Base-by-base conservation (phyloP, 2,797 vertebrate genomes). In the Syngnathus acus region DNA sequence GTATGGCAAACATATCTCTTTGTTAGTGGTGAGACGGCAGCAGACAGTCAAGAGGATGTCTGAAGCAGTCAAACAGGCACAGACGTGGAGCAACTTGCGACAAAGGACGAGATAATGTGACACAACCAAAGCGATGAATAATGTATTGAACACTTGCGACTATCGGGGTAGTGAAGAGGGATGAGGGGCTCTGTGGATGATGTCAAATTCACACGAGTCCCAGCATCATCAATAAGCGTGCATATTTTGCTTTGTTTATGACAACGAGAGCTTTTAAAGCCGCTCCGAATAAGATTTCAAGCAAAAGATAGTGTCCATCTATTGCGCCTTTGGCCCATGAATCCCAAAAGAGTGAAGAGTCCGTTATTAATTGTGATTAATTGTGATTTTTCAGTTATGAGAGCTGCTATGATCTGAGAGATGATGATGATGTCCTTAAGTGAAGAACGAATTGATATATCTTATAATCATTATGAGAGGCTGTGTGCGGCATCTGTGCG, bases 371-470 rank as follows among this genome's bases (percentile, higher is more conserved):
- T 26, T 32, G 32, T 32, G 32, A 32, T 26, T 26, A 26, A 26
- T 32, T 32, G 32, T 32, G 32, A 32, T 32, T 32, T 32, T 32
- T 16, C 54, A 37, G 6, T 37, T 57, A 16, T 13, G 13, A 57
- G 26, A 8, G 55, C 14, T 17, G 26, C 26, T 14, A 17, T 37
- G 14, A 38, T 26, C 13, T 17, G 70, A 66, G 72, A 82, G 78
- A 81, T 38, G 54, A 71, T 69, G 73, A 66, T 65, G 78, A 76
- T 66, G 78, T 77, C 68, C 72, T 6, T 75, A 75, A 76, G 80
- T 14, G 80, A 82, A 77, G 76, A 78, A 76, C 75, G 60, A 82
- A 83, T 90, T 82, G 81, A 86, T 84, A 79, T 80, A 66, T 69
- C 72, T 57, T 66, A 73, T 79, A 85, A 82, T 82, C 75, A 68